Percentiles rank a stretch among this genome's conserved stretches.
Evolutionary conservation across 2,888 invertebrate genomes (phyloP).

Genomic region (Thumatha senex): DNA sequence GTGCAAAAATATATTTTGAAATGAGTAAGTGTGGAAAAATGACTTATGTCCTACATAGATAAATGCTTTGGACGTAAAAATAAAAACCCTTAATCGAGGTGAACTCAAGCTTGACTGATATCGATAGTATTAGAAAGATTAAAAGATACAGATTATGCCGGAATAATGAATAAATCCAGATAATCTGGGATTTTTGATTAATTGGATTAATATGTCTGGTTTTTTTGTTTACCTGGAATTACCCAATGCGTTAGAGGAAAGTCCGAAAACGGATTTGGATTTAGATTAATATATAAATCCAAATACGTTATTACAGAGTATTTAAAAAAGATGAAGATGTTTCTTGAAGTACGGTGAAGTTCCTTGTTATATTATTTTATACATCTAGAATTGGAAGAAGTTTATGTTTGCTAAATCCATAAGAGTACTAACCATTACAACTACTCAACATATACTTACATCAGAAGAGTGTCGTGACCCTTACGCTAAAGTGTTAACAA

Average conservation of each 20-base stretch:
- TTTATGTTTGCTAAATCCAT: too few relatives aligned
- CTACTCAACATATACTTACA: too few relatives aligned
- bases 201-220: background rate
- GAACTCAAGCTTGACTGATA: background rate
- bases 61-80: background rate
- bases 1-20: constrained; percentile 6
- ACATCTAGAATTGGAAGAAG: too few relatives aligned
- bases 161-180: background rate
- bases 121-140: background rate
- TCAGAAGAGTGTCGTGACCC: too few relatives aligned
- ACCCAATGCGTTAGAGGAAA: background rate
- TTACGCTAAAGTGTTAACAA: too few relatives aligned
- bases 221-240: background rate
- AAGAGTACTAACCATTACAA: too few relatives aligned
- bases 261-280: too few relatives aligned
- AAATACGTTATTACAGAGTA: too few relatives aligned
- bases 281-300: too few relatives aligned
- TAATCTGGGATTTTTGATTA: background rate
- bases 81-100: background rate
- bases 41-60: background rate
- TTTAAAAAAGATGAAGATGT: too few relatives aligned
- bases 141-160: background rate
- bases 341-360: too few relatives aligned
- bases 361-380: too few relatives aligned
- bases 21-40: constrained; percentile 7